Evolutionary conservation across 2,888 invertebrate species (phyloP).

Genomic region (Electrophaes corylata): DNA sequence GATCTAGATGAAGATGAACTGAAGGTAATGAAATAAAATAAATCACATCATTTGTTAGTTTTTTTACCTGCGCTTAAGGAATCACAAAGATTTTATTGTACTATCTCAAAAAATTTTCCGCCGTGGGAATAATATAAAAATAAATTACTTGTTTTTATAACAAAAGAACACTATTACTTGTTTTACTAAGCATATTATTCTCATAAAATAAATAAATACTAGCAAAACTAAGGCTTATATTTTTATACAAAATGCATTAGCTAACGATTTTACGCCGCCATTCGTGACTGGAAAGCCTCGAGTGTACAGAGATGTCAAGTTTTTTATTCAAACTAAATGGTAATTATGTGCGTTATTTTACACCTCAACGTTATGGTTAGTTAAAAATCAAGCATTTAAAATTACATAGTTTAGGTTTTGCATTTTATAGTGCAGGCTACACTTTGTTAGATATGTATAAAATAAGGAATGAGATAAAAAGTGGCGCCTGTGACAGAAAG

Average conservation of each 20-base stretch:
- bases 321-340: constrained; percentile 31
- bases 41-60: too few relatives aligned
- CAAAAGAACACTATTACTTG: too few relatives aligned
- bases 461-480: too few relatives aligned
- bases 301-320: constrained; percentile 56
- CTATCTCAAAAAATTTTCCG: too few relatives aligned
- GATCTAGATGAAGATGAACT: too few relatives aligned
- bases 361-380: constrained; percentile 20
- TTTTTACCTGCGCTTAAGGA: too few relatives aligned
- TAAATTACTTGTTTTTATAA: too few relatives aligned
- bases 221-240: constrained; percentile 10
- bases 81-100: too few relatives aligned
- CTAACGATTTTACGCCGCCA: constrained; percentile 34
- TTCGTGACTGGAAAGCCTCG: constrained; percentile 49
- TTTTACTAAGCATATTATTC: not conserved
- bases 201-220: not conserved
- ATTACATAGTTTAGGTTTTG: constrained; percentile 2
- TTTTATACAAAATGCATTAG: constrained; percentile 44
- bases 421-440: not conserved
- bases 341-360: constrained; percentile 32
- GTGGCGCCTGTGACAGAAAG: too few relatives aligned
- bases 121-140: too few relatives aligned
- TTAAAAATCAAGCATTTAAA: constrained; percentile 13
- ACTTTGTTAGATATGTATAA: too few relatives aligned
- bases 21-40: too few relatives aligned